These are phyloP conservation scores for Oxygymnocypris stewartii DNA, from an alignment of 2,113 vertebrate genomes.

Conservation along the genomic window DNA sequence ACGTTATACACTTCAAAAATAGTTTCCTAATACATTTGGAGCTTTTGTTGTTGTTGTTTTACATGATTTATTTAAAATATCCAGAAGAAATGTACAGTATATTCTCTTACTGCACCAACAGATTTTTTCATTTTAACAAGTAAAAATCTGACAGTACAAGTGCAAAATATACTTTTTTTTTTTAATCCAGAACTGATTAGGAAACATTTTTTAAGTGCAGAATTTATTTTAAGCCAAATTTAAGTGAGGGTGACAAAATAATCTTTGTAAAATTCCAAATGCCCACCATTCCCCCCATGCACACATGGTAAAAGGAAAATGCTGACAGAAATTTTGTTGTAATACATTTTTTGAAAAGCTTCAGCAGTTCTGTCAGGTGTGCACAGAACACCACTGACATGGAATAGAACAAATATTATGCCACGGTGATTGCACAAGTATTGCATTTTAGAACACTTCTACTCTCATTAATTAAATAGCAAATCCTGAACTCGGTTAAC, in stretches of 20 bases:
- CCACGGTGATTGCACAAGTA: slow-evolving; percentile 26
- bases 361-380: slow-evolving; percentile 13
- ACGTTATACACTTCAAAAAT: neutral
- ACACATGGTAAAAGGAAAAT: neutral
- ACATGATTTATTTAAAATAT: neutral
- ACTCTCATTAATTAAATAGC: slow-evolving; percentile 51
- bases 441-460: slow-evolving; percentile 10
- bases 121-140: neutral
- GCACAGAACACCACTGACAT: slow-evolving; percentile 10
- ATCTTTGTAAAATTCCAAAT: neutral
- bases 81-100: neutral
- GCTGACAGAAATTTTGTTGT: neutral
- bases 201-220: neutral
- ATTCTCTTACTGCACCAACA: neutral
- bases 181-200: too few relatives aligned
- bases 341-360: neutral
- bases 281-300: neutral
- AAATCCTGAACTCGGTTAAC: slow-evolving; percentile 44
- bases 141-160: too few relatives aligned
- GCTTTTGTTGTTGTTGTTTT: neutral
- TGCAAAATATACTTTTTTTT: too few relatives aligned
- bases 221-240: neutral
- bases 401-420: slow-evolving; percentile 35
- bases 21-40: neutral
- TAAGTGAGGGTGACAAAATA: neutral